These are phyloP conservation scores for Lasioglossum figueresi DNA, from an alignment of 2,888 invertebrate genomes.

Conservation along the genomic window DNA sequence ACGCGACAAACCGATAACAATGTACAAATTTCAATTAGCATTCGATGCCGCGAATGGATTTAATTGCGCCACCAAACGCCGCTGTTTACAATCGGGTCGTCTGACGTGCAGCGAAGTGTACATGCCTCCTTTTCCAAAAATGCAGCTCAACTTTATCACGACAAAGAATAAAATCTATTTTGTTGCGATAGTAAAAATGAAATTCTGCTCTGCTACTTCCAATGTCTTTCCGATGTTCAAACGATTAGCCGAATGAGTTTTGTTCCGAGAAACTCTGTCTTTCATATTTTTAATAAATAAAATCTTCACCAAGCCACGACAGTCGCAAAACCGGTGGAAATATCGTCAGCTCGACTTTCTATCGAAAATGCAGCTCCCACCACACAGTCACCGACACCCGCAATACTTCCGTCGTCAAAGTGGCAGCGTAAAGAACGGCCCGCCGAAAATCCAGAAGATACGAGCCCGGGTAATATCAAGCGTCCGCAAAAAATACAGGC, in stretches of 20 bases:
- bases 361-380: not conserved
- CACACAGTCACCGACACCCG: not conserved
- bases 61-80: constrained; percentile 21
- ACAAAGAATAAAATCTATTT: not conserved
- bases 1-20: constrained; percentile 60
- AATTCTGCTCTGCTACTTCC: not conserved
- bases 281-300: too few species aligned
- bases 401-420: not conserved
- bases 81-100: not conserved
- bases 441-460: too few species aligned
- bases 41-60: constrained; percentile 32
- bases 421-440: not conserved
- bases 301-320: too few species aligned
- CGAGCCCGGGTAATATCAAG: too few species aligned
- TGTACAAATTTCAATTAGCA: constrained; percentile 60
- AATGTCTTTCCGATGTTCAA: too few species aligned
- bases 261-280: too few species aligned
- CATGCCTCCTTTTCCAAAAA: not conserved
- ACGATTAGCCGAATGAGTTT: too few species aligned
- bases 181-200: not conserved
- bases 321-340: not conserved
- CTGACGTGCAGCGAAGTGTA: not conserved
- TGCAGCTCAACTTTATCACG: not conserved
- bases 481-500: too few species aligned
- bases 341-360: not conserved